phyloP scores from a whole-genome alignment of 2,113 vertebrate species.

The Pelecanus crispus region DNA sequence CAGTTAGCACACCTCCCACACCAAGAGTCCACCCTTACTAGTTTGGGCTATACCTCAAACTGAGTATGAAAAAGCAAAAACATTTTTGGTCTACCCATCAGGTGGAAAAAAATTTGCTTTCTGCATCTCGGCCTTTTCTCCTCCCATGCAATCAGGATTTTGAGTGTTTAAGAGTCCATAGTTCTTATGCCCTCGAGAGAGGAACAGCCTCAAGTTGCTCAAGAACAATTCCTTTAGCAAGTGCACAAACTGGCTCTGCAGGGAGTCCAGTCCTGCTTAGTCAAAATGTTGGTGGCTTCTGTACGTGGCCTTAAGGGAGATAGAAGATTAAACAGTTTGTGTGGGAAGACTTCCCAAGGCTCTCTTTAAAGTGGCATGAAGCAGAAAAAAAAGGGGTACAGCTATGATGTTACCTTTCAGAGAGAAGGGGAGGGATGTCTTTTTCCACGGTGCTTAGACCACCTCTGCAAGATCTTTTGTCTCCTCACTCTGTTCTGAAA shows the following conservation, averaged over 20 bases:
- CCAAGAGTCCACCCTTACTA: neutral
- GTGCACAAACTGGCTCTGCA: slow-evolving; percentile 65
- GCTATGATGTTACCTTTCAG: neutral
- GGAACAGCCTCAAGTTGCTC: slow-evolving; percentile 57
- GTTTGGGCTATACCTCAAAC: neutral
- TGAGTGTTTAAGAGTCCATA: slow-evolving; percentile 3
- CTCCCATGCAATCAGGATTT: slow-evolving; percentile 5
- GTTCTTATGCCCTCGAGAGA: slow-evolving; percentile 61
- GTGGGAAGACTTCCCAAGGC: slow-evolving; percentile 46
- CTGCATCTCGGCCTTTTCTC: neutral
- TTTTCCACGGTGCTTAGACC: neutral
- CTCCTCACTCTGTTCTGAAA: neutral
- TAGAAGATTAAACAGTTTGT: slow-evolving; percentile 23
- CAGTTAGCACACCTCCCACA: neutral
- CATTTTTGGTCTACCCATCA: neutral
- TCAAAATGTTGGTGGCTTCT: slow-evolving; percentile 39
- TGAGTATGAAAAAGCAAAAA: neutral
- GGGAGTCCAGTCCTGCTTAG: slow-evolving; percentile 46
- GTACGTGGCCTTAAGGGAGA: slow-evolving; percentile 48
- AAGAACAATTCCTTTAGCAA: slow-evolving; percentile 55
- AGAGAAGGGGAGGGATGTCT: neutral
- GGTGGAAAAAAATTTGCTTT: slow-evolving; percentile 4
- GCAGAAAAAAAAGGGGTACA: neutral
- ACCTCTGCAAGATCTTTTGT: neutral
- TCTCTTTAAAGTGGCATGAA: neutral